Evolutionary conservation across 2,888 invertebrate species (phyloP), one percentile per base, ranked within the genome.

Genomic region (Tipula vernalis): DNA sequence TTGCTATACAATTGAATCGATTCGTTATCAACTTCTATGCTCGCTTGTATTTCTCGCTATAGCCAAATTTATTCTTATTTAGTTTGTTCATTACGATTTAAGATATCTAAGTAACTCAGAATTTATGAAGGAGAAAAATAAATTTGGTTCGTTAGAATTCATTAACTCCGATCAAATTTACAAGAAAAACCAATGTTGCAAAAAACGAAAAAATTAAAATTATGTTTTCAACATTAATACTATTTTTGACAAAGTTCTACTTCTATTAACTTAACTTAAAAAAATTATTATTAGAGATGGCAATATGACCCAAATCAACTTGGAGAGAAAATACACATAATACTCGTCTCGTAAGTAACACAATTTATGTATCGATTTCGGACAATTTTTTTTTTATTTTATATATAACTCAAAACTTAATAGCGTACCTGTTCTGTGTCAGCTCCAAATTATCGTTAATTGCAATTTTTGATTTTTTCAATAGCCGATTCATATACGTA

Each of bases 381-480:
- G 28, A n/a, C n/a, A n/a, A n/a, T n/a, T n/a, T 28, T 1, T 28
- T 28, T 28, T 28, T 28, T 28, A n/a, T n/a, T n/a, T n/a, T n/a
- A n/a, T 28, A 28, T 28, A 28, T 28, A 0, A 28, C 39, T 71
- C 28, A 71, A 39, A 39, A 39, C 39, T 6, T 39, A 28, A 28
- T 28, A 28, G 1, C 39, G 13, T 88, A 94, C 94, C 94, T 93
- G 88, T 93, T 96, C 90, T 95, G 94, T 13, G 95, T 94, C 88
- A 97, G 95, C 92, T 96, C 95, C 87, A 96, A 92, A 89, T 96
- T 95, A 87, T 95, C 95, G 85, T 95, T 95, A 85, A 97, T 92
- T 89, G 96, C 96, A 89, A 97, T 94, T 86, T 95, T 94, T 0
- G 96, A 95, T 88, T 96, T 96, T 90, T 96, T 95, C 89, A 96